Percentiles rank a stretch among this genome's conserved stretches.
Conservation (phyloP, 2,113 vertebrate species). For the Boleophthalmus pectinirostris region DNA sequence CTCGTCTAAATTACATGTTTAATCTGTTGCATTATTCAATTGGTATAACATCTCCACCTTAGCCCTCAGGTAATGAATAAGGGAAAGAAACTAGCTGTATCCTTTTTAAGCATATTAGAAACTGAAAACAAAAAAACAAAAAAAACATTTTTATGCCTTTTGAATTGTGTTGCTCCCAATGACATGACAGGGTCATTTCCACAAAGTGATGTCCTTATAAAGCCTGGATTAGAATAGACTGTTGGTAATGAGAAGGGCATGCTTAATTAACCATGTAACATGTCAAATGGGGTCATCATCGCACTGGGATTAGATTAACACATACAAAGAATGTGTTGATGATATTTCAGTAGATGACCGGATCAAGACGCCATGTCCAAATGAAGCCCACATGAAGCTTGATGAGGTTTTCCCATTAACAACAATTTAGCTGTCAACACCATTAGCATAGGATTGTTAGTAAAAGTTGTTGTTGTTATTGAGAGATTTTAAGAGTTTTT, state of each 20-base stretch:
- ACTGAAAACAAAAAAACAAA: not conserved
- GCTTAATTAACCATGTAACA: slow-evolving; percentile 63
- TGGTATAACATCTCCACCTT: not conserved
- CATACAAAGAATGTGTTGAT: slow-evolving; percentile 3
- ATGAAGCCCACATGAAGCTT: slow-evolving; percentile 18
- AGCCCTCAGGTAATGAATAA: too few relatives aligned
- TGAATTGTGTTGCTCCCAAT: slow-evolving; percentile 20
- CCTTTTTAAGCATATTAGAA: too few relatives aligned
- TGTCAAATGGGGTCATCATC: slow-evolving; percentile 47
- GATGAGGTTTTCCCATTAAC: not conserved
- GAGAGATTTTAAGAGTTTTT: not conserved
- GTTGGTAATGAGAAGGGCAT: slow-evolving; percentile 45
- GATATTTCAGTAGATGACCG: slow-evolving; percentile 30
- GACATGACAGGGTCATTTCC: slow-evolving; percentile 42
- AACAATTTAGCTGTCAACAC: not conserved
- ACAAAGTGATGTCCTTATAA: slow-evolving; percentile 43
- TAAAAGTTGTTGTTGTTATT: not conserved
- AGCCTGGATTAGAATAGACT: slow-evolving; percentile 31
- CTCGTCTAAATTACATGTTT: too few relatives aligned
- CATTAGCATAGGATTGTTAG: too few relatives aligned
- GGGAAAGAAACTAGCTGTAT: too few relatives aligned
- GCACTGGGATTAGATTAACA: slow-evolving; percentile 46
- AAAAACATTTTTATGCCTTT: not conserved
- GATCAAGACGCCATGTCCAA: slow-evolving; percentile 33
- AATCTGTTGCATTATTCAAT: not conserved